A percentile compares a stretch with the other conserved stretches of the same genome.
Conservation (phyloP, 2,888 invertebrate species). For the Agonopterix heracliana region DNA sequence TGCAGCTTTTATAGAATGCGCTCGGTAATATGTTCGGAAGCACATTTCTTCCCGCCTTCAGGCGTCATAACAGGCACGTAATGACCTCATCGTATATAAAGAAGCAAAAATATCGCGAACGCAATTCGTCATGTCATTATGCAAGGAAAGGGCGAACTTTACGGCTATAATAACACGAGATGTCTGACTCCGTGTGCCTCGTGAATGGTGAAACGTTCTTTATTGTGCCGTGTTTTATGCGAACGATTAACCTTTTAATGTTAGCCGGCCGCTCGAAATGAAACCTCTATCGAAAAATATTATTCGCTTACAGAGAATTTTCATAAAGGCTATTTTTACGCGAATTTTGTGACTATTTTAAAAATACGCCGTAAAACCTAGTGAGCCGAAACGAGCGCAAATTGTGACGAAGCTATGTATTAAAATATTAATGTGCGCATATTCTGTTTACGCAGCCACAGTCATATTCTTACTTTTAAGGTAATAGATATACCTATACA, state of each 20-base stretch:
- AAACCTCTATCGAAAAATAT: slow-evolving; percentile 34
- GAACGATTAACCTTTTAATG: slow-evolving; percentile 74
- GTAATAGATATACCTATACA: too few species aligned
- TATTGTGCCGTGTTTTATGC: slow-evolving; percentile 72
- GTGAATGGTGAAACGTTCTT: slow-evolving; percentile 67
- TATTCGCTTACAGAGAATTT: slow-evolving; percentile 1
- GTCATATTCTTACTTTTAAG: too few species aligned
- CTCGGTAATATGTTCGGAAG: slow-evolving; percentile 26
- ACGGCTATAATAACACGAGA: slow-evolving; percentile 75
- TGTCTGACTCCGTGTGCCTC: slow-evolving; percentile 66
- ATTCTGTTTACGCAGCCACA: too few species aligned
- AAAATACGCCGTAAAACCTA: not conserved
- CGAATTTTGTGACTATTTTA: not conserved
- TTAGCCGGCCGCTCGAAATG: slow-evolving; percentile 52
- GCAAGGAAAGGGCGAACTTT: slow-evolving; percentile 74
- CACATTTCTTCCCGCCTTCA: slow-evolving; percentile 35
- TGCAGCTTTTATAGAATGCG: not conserved
- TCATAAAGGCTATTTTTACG: not conserved
- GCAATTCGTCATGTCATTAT: slow-evolving; percentile 76
- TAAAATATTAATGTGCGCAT: too few species aligned
- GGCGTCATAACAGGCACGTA: slow-evolving; percentile 53
- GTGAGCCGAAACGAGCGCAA: too few species aligned
- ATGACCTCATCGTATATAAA: slow-evolving; percentile 67
- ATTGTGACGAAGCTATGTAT: too few species aligned
- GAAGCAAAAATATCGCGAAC: slow-evolving; percentile 70